phyloP scores from a whole-genome alignment of 2,797 vertebrate species.

The Anniella stebbinsi region DNA sequence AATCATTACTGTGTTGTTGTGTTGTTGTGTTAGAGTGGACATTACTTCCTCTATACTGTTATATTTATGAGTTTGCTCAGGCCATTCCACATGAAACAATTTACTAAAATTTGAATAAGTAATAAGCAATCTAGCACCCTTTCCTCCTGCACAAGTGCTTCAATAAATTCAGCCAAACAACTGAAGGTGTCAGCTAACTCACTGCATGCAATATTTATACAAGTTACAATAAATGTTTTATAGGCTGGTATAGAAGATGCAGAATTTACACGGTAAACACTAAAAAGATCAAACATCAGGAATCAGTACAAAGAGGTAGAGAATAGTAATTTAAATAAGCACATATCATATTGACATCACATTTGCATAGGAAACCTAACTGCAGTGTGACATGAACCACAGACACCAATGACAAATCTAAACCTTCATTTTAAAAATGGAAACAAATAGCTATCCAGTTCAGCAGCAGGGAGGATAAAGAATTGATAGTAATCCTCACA shows the following conservation, averaged over 20 bases:
- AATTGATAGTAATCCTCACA: constrained; percentile 46
- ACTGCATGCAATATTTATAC: constrained; percentile 15
- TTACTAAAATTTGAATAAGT: background rate
- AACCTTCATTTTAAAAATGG: constrained; percentile 50
- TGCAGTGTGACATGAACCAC: constrained; percentile 9
- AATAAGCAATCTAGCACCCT: background rate
- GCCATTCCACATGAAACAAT: background rate
- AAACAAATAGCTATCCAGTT: constrained; percentile 50
- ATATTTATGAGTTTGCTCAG: background rate
- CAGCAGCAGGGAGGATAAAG: constrained; percentile 57
- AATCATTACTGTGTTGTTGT: too few species aligned
- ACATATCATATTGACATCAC: background rate
- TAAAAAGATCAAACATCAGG: background rate
- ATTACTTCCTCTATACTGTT: background rate
- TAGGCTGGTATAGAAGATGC: constrained; percentile 13
- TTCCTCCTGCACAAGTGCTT: background rate
- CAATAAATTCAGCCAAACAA: background rate
- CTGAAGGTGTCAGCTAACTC: background rate
- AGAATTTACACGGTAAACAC: constrained; percentile 35
- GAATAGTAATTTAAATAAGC: constrained; percentile 29
- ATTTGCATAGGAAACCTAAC: constrained; percentile 1
- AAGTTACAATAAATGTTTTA: constrained; percentile 32
- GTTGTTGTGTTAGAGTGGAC: background rate
- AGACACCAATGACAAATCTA: constrained; percentile 32
- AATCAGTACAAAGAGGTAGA: background rate